Conservation (phyloP, 2,888 invertebrate genomes). For the Girardia tigrina region DNA sequence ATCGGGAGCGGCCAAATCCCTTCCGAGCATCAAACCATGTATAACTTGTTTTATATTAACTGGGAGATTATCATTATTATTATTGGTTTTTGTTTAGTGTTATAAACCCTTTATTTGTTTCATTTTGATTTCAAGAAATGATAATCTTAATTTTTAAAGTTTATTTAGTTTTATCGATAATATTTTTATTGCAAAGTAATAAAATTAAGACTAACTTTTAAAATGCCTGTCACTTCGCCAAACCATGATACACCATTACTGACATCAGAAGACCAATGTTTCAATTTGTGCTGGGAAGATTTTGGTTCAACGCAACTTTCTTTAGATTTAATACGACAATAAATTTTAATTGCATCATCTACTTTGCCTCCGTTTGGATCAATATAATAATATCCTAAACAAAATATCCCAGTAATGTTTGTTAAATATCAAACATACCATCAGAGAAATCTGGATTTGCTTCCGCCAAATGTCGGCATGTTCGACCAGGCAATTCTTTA, state of each 20-base stretch:
- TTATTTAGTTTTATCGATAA: too few relatives aligned
- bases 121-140: too few relatives aligned
- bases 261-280: neutral
- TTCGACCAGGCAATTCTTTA: neutral
- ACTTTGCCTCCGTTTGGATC: constrained; percentile 35
- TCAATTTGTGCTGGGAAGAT: neutral
- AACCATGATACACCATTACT: constrained; percentile 19
- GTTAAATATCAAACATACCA: neutral
- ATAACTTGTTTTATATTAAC: too few relatives aligned
- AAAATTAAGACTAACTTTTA: neutral
- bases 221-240: neutral
- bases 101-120: too few relatives aligned
- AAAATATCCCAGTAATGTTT: neutral
- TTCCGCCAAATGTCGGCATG: neutral
- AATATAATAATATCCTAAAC: constrained; percentile 28
- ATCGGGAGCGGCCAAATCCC: too few relatives aligned
- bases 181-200: too few relatives aligned
- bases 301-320: constrained; percentile 32
- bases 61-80: too few relatives aligned
- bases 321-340: neutral
- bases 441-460: neutral
- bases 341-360: constrained; percentile 30
- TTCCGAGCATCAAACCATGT: too few relatives aligned
- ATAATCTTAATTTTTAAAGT: too few relatives aligned
- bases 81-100: too few relatives aligned